Base-by-base conservation (phyloP, 2,797 vertebrate species). In the Cirrhinus molitorella region DNA sequence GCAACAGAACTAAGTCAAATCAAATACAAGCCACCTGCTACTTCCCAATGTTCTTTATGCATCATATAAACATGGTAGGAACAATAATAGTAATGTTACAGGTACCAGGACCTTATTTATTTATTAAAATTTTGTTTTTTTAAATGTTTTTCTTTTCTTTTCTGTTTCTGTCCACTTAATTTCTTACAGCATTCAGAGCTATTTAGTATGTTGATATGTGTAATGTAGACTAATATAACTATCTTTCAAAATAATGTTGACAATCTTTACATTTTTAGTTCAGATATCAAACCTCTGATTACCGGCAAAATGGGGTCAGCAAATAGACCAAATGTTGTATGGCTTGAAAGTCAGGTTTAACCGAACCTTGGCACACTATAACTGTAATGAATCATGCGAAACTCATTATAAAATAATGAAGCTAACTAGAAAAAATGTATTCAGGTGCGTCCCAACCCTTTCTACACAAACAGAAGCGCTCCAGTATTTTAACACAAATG, bases 291-390 rank as follows among this genome's bases (percentile, higher is more conserved):
- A 66, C 31, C 71, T 53, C 11, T n/a, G 72, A 28, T 47, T 71
- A 21, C 5, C 43, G 10, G 10, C 10, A n/a, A 40, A 45, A 70
- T 23, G 13, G 13, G 13, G 6, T 43, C n/a, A 16, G 6, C 12
- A 45, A 61, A 43, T 6, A 23, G 0, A 68, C 14, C 3, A 68
- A 13, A 65, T 65, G 16, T 16, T 55, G 21, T 55, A 37, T 57
- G 53, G 12, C 31, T 75, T 57, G 72, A 75, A 75, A 17, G 21
- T 40, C 51, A 40, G 8, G 31, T 75, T 75, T 59, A 43, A 45
- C 3, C 9, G 14, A 43, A 67, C 65, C 34, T n/a, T 45, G 11
- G 6, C 28, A 34, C 17, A 31, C 7, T 31, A 34, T 37, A 14
- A 23, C 65, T 55, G 53, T 57, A n/a, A 57, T 25, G 28, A 53